Base-by-base conservation (phyloP, 2,888 invertebrate genomes). In the Germaria angustata region DNA sequence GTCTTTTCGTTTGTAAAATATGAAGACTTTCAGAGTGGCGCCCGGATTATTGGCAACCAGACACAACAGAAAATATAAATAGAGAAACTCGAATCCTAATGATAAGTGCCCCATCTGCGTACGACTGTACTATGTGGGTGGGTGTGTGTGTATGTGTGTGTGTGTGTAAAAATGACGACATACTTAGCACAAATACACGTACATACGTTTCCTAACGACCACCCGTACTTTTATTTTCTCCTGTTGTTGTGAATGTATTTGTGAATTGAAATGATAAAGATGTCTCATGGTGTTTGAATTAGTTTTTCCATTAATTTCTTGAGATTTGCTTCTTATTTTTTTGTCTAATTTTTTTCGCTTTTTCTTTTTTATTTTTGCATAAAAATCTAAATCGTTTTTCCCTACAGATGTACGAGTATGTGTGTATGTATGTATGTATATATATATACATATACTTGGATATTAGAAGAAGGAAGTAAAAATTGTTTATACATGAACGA, bases 41-140 rank as follows among this genome's bases (percentile, higher is more conserved):
- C 78, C 81, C 44, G 73, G 73, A 81, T 73, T 81, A 81, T 78
- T 81, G 81, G 78, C 81, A 78, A 44, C 81, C 57, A 81, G 68
- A 49, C 73, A 57, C 36, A 66, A 53, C 53, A 44, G 75, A 11
- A 63, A 28, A 46, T n/a, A 66, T 11, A 65, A 53, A 61, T 22
- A 41, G 5, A 63, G 53, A 41, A 66, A 17, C n/a, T 28, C 6
- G 41, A 36, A 53, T 66, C 53, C 71, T 76, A 76, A 81, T 76
- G 44, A 51, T 76, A 71, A 59, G 59, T 73, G 53, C 72, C 59
- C 20, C 71, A 59, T 63, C 57, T 61, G 41, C 53, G 32, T 63
- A 15, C 17, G 22, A 15, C 24, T 65, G 17, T 32, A n/a, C 17
- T 8, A n/a, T n/a, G n/a, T n/a, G n/a, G n/a, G n/a, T n/a, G n/a